Evolutionary conservation across 2,113 vertebrate species (phyloP).

Genomic region (Ciconia maguari): DNA sequence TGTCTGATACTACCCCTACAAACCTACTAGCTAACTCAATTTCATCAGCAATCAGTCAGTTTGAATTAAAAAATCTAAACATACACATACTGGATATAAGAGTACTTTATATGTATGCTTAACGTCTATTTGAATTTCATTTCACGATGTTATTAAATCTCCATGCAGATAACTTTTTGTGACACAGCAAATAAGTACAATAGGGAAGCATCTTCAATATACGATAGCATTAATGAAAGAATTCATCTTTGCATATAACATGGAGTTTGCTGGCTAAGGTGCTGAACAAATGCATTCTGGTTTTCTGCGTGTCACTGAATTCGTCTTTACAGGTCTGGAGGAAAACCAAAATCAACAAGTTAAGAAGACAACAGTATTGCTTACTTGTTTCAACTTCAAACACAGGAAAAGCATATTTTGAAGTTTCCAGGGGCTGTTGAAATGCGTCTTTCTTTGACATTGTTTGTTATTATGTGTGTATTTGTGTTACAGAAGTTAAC

Average conservation of each 20-base stretch:
- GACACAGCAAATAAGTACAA: not conserved
- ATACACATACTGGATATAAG: not conserved
- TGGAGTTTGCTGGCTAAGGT: not conserved
- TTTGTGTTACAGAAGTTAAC: not conserved
- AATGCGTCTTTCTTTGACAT: not conserved
- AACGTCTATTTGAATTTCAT: not conserved
- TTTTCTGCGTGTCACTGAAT: conserved; percentile 5
- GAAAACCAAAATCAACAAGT: conserved; percentile 6
- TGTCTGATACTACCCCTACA: not conserved
- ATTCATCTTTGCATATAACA: not conserved
- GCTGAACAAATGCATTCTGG: not conserved
- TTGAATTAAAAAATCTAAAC: conserved; percentile 1
- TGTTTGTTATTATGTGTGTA: not conserved
- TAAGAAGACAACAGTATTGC: not conserved
- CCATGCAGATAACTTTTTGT: not conserved
- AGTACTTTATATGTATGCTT: not conserved
- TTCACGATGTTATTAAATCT: not conserved
- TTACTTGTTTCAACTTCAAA: conserved; percentile 26
- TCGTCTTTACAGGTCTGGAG: not conserved
- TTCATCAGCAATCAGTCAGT: conserved; percentile 3
- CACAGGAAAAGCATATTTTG: not conserved
- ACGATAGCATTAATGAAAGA: not conserved
- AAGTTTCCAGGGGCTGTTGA: not conserved
- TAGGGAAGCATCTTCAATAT: not conserved
- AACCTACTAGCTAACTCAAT: not conserved